Conservation (phyloP, 2,888 invertebrate species). For the Aproaerema taeniolella region DNA sequence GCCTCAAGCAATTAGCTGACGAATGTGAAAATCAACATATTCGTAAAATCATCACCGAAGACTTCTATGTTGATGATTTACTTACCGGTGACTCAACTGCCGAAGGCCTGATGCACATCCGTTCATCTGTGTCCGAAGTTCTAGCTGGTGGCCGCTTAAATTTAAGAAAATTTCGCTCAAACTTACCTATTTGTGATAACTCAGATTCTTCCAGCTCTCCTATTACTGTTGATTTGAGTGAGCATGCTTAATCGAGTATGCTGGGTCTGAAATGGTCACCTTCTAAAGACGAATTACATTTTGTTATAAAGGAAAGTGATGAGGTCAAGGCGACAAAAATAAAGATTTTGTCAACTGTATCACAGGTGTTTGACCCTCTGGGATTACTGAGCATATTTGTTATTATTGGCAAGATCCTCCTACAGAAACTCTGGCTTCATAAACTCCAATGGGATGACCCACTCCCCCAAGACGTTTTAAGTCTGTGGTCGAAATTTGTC, state of each 20-base stretch:
- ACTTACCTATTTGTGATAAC: neutral
- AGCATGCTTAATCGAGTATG: neutral
- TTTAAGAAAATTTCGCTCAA: constrained; percentile 6
- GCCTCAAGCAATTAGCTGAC: neutral
- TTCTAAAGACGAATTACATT: constrained; percentile 3
- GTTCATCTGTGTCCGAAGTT: neutral
- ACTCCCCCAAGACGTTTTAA: constrained; percentile 18
- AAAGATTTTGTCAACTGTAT: constrained; percentile 6
- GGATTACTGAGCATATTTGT: constrained; percentile 11
- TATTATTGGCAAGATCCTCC: constrained; percentile 8
- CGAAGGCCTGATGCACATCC: neutral
- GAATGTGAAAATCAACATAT: constrained; percentile 5
- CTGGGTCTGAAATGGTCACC: constrained; percentile 9
- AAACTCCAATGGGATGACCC: constrained; percentile 25
- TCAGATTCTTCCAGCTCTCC: too few species aligned
- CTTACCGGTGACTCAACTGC: constrained; percentile 13
- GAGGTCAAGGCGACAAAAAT: constrained; percentile 7
- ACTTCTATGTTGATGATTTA: constrained; percentile 19
- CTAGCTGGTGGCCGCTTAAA: constrained; percentile 4
- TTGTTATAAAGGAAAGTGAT: constrained; percentile 1
- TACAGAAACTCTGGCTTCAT: constrained; percentile 23
- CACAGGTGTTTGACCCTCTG: constrained; percentile 12
- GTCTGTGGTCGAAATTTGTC: constrained; percentile 7
- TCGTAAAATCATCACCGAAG: constrained; percentile 10
- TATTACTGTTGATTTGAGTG: neutral